Percentiles rank a stretch among this genome's conserved stretches.
phyloP scores from a whole-genome alignment of 2,888 invertebrate species.

The Drosophila parthenogenetica region DNA sequence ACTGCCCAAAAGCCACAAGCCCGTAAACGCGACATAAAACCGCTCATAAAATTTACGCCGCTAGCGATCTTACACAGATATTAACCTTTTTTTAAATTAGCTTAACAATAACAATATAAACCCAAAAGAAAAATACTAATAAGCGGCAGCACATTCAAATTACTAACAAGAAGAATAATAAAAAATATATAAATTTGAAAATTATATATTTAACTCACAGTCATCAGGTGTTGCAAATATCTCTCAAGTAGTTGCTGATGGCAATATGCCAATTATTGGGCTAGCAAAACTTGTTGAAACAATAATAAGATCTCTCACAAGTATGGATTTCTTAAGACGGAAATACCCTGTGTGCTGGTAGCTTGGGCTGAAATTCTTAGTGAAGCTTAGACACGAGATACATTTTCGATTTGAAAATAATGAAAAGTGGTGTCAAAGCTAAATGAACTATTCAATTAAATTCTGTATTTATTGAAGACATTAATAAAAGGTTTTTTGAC shows the following conservation, averaged over 20 bases:
- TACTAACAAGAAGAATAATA: conserved; percentile 14
- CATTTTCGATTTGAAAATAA: too few relatives aligned
- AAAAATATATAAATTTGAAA: conserved; percentile 35
- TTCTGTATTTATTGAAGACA: too few relatives aligned
- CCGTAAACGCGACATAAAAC: conserved; percentile 44
- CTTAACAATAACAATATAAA: conserved; percentile 22
- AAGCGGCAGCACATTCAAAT: conserved; percentile 25
- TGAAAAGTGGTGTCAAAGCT: too few relatives aligned
- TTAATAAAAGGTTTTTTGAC: background rate
- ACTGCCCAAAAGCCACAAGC: conserved; percentile 47
- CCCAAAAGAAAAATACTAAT: background rate
- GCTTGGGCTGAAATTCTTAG: background rate
- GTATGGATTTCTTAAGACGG: background rate
- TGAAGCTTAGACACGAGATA: too few relatives aligned
- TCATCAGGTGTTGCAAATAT: conserved; percentile 55
- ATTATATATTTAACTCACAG: conserved; percentile 55
- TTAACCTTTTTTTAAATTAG: conserved; percentile 67
- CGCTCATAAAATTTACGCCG: conserved; percentile 47
- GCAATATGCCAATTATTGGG: conserved; percentile 50
- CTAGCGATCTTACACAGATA: conserved; percentile 51
- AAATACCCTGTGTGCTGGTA: background rate
- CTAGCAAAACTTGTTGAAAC: conserved; percentile 24
- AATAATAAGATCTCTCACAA: background rate
- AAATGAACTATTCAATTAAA: too few relatives aligned
- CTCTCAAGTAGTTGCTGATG: conserved; percentile 57